Evolutionary conservation across 2,113 vertebrate genomes (phyloP), one percentile per base, ranked within the genome.

Genomic region (Archocentrus centrarchus): DNA sequence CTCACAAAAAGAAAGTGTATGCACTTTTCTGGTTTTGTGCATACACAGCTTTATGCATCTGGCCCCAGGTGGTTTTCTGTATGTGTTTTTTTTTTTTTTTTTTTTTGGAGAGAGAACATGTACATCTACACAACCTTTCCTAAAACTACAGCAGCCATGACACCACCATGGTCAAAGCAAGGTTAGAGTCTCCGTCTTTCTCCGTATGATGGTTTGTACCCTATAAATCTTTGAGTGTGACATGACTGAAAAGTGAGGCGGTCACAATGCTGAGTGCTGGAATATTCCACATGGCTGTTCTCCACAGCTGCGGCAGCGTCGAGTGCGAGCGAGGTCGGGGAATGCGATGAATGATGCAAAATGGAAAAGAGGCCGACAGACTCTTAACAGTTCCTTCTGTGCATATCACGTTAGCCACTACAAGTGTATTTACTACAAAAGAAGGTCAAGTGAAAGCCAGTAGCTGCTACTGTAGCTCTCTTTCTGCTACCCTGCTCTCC

Each of bases 321-420:
- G 3, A 58, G 62, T 4, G 3, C 1, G 17, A 57, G 57, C 7
- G 7, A 47, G 22, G 68, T 55, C 1, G 11, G 53, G 35, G 41
- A 57, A 41, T 27, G 50, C 53, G 13, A 92, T 91, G 86, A 94
- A 93, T 90, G 89, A 93, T 89, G 85, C 87, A 91, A 79, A 90
- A 86, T 55, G 73, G 18, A 78, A 89, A 92, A 83, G 82, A 87
- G 85, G 81, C 32, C 13, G 17, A 84, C 77, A 86, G 77, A 78
- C 64, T 89, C 82, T 68, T 41, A 79, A 80, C 75, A 64, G 75
- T 75, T 89, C 70, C 70, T 87, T 75, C 77, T 77, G 75, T 59
- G 13, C 41, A 24, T 64, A 73, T 88, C 86, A 77, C 41, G 14
- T 86, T 76, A 24, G 59, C 62, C 62, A 57, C 82, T 86, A 84